phyloP scores from a whole-genome alignment of 1,140 invertebrate species.

The Temnothorax longispinosus region DNA sequence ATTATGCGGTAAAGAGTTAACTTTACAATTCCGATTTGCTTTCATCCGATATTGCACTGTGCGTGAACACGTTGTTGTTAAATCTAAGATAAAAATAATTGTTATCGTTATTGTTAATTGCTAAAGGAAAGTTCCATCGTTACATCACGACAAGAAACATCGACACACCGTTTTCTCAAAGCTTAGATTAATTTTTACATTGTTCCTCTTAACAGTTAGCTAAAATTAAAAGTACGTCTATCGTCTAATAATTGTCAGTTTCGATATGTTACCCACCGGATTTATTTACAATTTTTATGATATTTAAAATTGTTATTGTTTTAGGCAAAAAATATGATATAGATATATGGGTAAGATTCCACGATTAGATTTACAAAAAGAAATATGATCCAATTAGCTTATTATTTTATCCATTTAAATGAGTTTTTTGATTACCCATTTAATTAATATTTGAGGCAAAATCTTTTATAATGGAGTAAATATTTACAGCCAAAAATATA shows the following conservation, averaged over 20 bases:
- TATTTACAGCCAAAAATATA: background rate
- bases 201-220: background rate
- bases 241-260: constrained; percentile 41
- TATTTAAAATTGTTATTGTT: constrained; percentile 6
- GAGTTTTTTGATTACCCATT: background rate
- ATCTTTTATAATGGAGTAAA: background rate
- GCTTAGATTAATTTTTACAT: constrained; percentile 34
- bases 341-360: background rate
- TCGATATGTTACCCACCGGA: constrained; percentile 49
- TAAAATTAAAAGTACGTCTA: constrained; percentile 39
- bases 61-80: constrained; percentile 18
- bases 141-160: constrained; percentile 49
- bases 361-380: background rate
- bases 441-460: constrained; percentile 10
- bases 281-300: constrained; percentile 44
- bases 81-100: constrained; percentile 52
- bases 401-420: background rate
- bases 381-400: background rate
- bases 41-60: background rate
- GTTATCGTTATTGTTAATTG: constrained; percentile 5
- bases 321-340: background rate
- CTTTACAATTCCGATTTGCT: background rate
- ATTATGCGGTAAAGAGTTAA: constrained; percentile 57
- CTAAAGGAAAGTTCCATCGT: constrained; percentile 33
- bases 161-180: background rate